These are phyloP conservation scores for Pseudochaenichthys georgianus DNA, from an alignment of 2,797 vertebrate genomes.

Conservation along the genomic window DNA sequence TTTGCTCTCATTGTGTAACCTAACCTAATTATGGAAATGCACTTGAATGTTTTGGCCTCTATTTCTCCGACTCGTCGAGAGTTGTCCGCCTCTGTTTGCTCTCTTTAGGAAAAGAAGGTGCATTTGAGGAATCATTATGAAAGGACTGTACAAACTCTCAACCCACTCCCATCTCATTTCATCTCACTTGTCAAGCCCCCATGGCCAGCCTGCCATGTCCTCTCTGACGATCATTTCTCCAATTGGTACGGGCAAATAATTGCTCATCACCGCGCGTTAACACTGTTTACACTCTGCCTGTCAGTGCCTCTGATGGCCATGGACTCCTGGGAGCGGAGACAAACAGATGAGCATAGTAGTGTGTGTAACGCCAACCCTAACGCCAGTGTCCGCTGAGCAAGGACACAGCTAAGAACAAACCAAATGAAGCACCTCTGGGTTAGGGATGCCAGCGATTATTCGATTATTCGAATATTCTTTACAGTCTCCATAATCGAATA, in stretches of 20 bases:
- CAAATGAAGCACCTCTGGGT: constrained; percentile 24
- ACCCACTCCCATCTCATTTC: constrained; percentile 37
- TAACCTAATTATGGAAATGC: constrained; percentile 44
- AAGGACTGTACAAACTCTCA: constrained; percentile 52
- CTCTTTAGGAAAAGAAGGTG: constrained; percentile 35
- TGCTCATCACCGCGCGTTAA: constrained; percentile 76
- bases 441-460: no score
- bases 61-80: constrained; percentile 38
- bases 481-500: no score
- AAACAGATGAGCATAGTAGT: constrained; percentile 39
- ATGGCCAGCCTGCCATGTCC: constrained; percentile 43
- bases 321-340: constrained; percentile 57
- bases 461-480: no score
- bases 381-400: background rate
- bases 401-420: constrained; percentile 29
- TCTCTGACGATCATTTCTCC: constrained; percentile 62
- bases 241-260: constrained; percentile 79
- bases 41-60: constrained; percentile 37
- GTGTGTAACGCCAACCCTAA: constrained; percentile 2
- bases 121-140: constrained; percentile 72
- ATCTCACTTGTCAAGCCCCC: constrained; percentile 25
- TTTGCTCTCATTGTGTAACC: constrained; percentile 36
- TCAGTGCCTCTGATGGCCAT: constrained; percentile 56
- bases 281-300: constrained; percentile 80
- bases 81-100: constrained; percentile 41